Evolutionary conservation across 2,888 invertebrate genomes (phyloP).

Genomic region (Acrobasis suavella): DNA sequence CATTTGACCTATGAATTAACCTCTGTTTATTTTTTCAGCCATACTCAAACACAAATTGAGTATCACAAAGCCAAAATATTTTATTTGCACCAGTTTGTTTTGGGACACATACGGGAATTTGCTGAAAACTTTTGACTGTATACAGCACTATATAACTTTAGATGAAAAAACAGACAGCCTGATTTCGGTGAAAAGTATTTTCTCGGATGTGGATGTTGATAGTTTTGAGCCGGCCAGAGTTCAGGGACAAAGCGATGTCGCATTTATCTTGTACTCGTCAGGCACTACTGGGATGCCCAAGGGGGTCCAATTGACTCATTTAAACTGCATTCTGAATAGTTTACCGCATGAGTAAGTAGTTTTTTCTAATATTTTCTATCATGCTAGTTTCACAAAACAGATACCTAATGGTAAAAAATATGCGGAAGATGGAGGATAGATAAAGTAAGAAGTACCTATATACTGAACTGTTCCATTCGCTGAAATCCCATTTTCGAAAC

Average conservation of each 20-base stretch:
- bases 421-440: no score
- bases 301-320: slow-evolving; percentile 84
- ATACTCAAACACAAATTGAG: slow-evolving; percentile 84
- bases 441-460: no score
- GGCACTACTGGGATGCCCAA: slow-evolving; percentile 87
- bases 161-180: slow-evolving; percentile 44
- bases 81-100: slow-evolving; percentile 83
- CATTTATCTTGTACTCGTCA: slow-evolving; percentile 84
- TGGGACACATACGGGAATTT: slow-evolving; percentile 59
- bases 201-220: slow-evolving; percentile 45
- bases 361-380: no score
- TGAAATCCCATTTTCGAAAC: no score
- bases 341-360: slow-evolving; percentile 55
- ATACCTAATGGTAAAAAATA: no score
- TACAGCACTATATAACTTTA: slow-evolving; percentile 50
- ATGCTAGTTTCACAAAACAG: no score
- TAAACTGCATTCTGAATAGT: slow-evolving; percentile 72
- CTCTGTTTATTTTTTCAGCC: slow-evolving; percentile 60
- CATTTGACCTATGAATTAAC: no score
- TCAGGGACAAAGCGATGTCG: slow-evolving; percentile 58
- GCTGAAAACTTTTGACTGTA: slow-evolving; percentile 47
- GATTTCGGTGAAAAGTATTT: slow-evolving; percentile 45
- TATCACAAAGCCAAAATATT: slow-evolving; percentile 85
- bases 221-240: slow-evolving; percentile 68
- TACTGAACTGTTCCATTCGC: no score